Evolutionary conservation across 2,113 vertebrate genomes (phyloP).

Genomic region (Eptatretus burgeri): DNA sequence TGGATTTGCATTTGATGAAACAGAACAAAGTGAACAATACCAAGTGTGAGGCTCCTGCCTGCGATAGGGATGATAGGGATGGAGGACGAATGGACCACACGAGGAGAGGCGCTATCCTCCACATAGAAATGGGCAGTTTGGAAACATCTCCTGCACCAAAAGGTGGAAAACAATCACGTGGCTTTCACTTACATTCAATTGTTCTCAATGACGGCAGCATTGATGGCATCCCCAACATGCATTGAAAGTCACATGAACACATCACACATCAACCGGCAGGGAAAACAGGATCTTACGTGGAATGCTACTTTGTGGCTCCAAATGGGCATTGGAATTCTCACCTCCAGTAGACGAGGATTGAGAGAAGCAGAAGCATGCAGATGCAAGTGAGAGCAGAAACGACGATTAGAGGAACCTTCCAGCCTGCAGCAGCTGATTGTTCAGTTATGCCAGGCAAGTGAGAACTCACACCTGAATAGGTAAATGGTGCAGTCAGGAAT

Average conservation of each 20-base stretch:
- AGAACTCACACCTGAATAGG: too few species aligned
- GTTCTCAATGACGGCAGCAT: too few species aligned
- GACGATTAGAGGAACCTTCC: constrained; percentile 80
- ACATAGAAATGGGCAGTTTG: constrained; percentile 95
- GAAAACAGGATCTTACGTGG: too few species aligned
- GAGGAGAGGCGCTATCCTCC: constrained; percentile 75
- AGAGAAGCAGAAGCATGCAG: constrained; percentile 72
- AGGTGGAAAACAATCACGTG: background rate
- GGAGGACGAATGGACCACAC: constrained; percentile 80
- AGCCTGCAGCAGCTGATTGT: constrained; percentile 18
- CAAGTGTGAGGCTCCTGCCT: constrained; percentile 18
- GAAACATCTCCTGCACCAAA: constrained; percentile 67
- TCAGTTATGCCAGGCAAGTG: too few species aligned
- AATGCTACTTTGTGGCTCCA: background rate
- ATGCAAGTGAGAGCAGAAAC: constrained; percentile 80
- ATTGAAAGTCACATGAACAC: too few species aligned
- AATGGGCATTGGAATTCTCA: constrained; percentile 12
- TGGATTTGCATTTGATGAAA: too few species aligned
- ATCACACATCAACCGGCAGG: too few species aligned
- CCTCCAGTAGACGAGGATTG: constrained; percentile 94
- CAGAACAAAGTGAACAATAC: too few species aligned
- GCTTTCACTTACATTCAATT: too few species aligned
- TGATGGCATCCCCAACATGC: too few species aligned
- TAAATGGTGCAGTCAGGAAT: too few species aligned
- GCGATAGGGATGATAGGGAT: constrained; percentile 75